Conservation (phyloP, 2,113 vertebrate species). For the Ochotona curzoniae region DNA sequence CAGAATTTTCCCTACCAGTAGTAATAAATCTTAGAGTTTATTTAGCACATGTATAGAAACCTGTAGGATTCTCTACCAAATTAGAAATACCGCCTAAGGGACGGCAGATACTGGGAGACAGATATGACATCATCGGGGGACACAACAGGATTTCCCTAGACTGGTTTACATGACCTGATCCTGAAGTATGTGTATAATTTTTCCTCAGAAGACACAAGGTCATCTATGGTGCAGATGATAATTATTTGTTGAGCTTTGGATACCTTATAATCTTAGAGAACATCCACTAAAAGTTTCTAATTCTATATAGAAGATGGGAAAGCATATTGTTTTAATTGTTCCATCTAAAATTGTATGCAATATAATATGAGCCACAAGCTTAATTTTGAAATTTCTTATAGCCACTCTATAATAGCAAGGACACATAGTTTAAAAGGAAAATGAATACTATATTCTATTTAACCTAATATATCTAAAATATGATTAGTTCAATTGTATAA, state of each 20-base stretch:
- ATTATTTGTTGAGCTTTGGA: neutral
- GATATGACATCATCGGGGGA: neutral
- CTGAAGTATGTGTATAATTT: neutral
- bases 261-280: neutral
- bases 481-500: neutral
- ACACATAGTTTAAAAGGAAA: conserved; percentile 14
- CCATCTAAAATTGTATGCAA: neutral
- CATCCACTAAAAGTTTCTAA: neutral
- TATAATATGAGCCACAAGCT: neutral
- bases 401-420: neutral
- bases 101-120: neutral
- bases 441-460: conserved; percentile 32
- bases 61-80: neutral
- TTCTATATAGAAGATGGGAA: neutral
- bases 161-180: neutral
- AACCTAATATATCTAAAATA: neutral
- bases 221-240: neutral
- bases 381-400: neutral
- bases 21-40: neutral
- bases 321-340: neutral
- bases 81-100: neutral
- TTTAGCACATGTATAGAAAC: neutral
- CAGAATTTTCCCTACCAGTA: neutral
- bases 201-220: neutral
- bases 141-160: neutral